phyloP scores from a whole-genome alignment of 2,888 invertebrate species.

The Diarsia mendica region DNA sequence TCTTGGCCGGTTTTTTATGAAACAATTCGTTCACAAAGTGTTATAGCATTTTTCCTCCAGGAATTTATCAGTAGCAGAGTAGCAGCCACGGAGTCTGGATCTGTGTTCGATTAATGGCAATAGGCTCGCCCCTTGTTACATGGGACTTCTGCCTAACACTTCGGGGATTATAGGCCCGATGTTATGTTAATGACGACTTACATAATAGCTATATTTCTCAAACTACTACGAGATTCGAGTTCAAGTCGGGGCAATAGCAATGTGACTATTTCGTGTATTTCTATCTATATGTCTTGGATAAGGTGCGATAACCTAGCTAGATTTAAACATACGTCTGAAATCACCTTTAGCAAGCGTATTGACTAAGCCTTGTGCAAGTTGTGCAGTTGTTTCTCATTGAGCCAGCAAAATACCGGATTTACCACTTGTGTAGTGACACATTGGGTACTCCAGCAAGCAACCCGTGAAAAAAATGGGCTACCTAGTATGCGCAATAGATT shows the following conservation, averaged over 20 bases:
- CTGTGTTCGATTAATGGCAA: too few relatives aligned
- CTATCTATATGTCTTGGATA: neutral
- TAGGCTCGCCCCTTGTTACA: too few relatives aligned
- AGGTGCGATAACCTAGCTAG: neutral
- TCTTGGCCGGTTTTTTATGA: too few relatives aligned
- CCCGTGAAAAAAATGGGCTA: neutral
- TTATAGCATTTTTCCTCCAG: too few relatives aligned
- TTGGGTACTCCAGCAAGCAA: neutral
- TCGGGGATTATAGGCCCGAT: neutral
- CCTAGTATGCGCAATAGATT: neutral
- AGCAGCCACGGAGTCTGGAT: too few relatives aligned
- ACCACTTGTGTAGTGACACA: neutral
- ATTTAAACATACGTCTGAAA: neutral
- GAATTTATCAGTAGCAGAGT: too few relatives aligned
- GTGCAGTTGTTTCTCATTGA: neutral
- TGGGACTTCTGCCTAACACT: neutral
- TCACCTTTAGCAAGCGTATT: too few relatives aligned
- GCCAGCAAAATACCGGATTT: neutral
- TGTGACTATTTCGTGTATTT: neutral
- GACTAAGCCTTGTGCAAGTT: neutral
- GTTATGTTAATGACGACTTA: neutral
- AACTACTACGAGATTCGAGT: too few relatives aligned
- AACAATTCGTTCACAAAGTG: neutral
- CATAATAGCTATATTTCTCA: neutral
- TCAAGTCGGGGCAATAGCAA: neutral